These are phyloP conservation scores for Hydrotaea diabolus DNA, from an alignment of 2,888 invertebrate genomes.

Conservation along the genomic window DNA sequence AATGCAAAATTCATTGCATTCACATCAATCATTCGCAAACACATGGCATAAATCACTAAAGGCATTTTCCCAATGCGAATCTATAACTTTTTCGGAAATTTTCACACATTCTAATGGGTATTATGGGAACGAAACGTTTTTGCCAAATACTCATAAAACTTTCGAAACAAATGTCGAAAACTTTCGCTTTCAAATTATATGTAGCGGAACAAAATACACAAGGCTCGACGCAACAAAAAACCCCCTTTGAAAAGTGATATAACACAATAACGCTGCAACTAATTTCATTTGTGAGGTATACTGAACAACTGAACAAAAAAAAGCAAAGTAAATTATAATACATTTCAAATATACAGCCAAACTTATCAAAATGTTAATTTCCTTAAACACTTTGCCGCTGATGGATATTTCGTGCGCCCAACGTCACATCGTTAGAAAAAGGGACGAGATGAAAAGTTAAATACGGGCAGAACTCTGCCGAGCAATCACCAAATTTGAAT, in stretches of 20 bases:
- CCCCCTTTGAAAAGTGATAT: not conserved
- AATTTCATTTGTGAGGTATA: not conserved
- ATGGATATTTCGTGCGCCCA: slow-evolving; percentile 31
- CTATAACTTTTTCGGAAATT: slow-evolving; percentile 4
- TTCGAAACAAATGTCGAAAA: slow-evolving; percentile 7
- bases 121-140: not conserved
- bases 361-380: slow-evolving; percentile 35
- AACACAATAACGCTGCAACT: not conserved
- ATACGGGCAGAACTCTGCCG: not conserved
- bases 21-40: slow-evolving; percentile 27
- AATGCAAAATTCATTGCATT: slow-evolving; percentile 24
- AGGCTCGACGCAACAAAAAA: not conserved
- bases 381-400: slow-evolving; percentile 26
- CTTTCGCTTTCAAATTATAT: not conserved
- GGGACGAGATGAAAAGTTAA: not conserved
- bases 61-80: not conserved
- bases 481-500: slow-evolving; percentile 6
- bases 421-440: not conserved
- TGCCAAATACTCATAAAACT: not conserved
- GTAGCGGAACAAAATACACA: not conserved
- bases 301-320: not conserved
- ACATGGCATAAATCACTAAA: slow-evolving; percentile 21
- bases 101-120: not conserved
- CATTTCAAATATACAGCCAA: slow-evolving; percentile 8
- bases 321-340: not conserved